phyloP scores from a whole-genome alignment of 2,113 vertebrate species.

The Tachycineta bicolor region DNA sequence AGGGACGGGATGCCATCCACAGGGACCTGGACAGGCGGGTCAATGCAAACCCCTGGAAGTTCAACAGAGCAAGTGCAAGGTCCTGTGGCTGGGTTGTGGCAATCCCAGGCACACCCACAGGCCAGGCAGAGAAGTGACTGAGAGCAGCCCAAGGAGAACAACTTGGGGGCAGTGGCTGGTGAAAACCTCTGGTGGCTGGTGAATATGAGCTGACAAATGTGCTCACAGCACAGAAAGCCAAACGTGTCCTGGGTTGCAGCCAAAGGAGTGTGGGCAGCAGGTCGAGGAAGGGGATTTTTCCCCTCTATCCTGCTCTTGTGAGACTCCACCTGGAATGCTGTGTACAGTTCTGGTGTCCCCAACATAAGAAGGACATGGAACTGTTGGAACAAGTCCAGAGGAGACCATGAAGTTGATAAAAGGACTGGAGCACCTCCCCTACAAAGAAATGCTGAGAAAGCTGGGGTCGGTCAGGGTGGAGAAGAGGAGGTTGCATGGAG shows the following conservation, averaged over 20 bases:
- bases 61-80: accelerated
- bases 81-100: background rate
- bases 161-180: accelerated
- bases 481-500: background rate
- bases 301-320: background rate
- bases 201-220: background rate
- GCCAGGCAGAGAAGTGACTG: background rate
- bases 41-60: background rate
- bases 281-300: too few relatives aligned
- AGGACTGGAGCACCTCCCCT: background rate
- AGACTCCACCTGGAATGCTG: background rate
- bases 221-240: background rate
- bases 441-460: background rate
- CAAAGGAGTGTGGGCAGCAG: background rate
- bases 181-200: background rate
- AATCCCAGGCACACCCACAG: background rate
- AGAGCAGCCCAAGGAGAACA: background rate
- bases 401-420: background rate
- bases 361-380: background rate
- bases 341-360: background rate
- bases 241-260: background rate
- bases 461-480: background rate
- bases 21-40: background rate
- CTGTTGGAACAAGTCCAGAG: background rate
- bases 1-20: background rate